Evolutionary conservation across 2,888 invertebrate genomes (phyloP), one percentile per base, ranked within the genome.

Genomic region (Chrysopilus asiliformis): DNA sequence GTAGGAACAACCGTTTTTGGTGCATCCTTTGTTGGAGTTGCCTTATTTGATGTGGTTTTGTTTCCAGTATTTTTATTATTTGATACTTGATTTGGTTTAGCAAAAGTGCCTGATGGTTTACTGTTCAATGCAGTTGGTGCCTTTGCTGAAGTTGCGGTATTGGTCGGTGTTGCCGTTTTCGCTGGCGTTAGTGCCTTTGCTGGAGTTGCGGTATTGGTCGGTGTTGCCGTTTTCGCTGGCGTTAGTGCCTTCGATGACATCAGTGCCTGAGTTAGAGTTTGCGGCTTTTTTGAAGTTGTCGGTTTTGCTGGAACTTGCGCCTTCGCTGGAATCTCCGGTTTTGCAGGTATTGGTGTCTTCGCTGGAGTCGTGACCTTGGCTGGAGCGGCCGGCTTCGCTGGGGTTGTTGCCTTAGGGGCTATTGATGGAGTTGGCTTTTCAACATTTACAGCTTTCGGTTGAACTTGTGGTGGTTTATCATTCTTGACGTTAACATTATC

Each of bases 281-380:
- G 18, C 32, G 19, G 13, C 12, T n/a, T 6, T 12, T 15, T 5
- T 4, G 29, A 15, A 3, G 29, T 17, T 2, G 31, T 24, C 2
- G 20, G 32, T 22, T 32, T 32, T 5, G 31, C n/a, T 17, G 31
- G 15, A n/a, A 10, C 31, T 3, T 18, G 31, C 4, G 31, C 20
- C 6, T 18, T 20, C 2, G 32, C 32, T 4, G 10, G 2, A 2
- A 20, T 32, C 2, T 19, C 4, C 6, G 19, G 5, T 12, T 12
- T 9, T 2, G 18, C 12, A 10, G 32, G 8, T 8, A 14, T n/a
- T n/a, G n/a, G 5, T 6, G 30, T 30, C 14, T 15, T 6, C 7
- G 4, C 15, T 15, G 30, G 9, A 5, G 31, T n/a, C 12, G 29
- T 14, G 17, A 5, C 14, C 9, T 8, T 14, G 4, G 31, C 18